These are phyloP conservation scores for Aleadryas rufinucha DNA, from an alignment of 2,113 vertebrate species.

Conservation along the genomic window DNA sequence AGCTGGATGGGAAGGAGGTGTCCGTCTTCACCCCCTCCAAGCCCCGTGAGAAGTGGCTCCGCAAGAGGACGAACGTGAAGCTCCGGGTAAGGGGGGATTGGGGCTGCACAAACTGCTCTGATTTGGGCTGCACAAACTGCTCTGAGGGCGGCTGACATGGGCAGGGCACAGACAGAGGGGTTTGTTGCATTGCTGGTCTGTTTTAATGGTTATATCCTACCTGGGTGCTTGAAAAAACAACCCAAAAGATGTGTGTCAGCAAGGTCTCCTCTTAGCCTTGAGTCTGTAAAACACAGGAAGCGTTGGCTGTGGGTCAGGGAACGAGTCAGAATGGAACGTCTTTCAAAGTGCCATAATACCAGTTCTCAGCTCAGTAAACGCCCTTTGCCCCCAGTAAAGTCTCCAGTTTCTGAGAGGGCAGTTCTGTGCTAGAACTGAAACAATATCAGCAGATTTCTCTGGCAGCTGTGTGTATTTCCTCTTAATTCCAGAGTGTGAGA, in stretches of 20 bases:
- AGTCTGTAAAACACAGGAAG: not conserved
- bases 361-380: not conserved
- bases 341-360: not conserved
- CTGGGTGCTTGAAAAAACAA: not conserved
- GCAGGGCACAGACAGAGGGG: not conserved
- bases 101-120: not conserved
- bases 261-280: not conserved
- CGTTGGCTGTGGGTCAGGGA: not conserved
- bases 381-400: not conserved
- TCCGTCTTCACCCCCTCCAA: constrained; percentile 93
- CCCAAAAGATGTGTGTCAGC: not conserved
- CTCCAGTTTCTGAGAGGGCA: not conserved
- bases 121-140: not conserved
- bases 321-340: not conserved
- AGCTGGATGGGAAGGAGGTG: constrained; percentile 92
- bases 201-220: not conserved
- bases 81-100: constrained; percentile 77
- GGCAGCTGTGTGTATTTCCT: not conserved
- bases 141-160: accelerated
- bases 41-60: constrained; percentile 92
- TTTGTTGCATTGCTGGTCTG: not conserved
- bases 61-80: constrained; percentile 92
- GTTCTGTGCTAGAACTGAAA: not conserved
- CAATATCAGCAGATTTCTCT: not conserved
- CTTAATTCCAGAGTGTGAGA: not conserved